Base-by-base conservation (phyloP, 2,888 invertebrate genomes). In the Deilephila elpenor region DNA sequence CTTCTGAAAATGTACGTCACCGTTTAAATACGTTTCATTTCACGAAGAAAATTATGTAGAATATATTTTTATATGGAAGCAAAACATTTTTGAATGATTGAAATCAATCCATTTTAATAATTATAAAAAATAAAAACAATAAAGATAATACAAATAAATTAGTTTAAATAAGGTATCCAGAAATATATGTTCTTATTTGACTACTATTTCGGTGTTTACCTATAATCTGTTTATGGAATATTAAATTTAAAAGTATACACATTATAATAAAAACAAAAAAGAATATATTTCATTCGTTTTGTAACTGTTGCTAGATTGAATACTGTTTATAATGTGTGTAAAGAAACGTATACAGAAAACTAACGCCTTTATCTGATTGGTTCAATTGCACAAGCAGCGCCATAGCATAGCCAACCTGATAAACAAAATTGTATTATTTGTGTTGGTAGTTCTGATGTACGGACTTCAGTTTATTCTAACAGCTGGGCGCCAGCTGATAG, bases 401-500 rank as follows among this genome's bases (percentile, higher is more conserved):
- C 77, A 78, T 79, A 83, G 76, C 76, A 71, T 75, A 79, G 75
- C 82, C 87, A 86, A 77, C 73, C 8, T 73, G 73, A 20, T 73
- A 71, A 73, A 62, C 75, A 78, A 80, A 78, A 76, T 82, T 83
- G 79, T 77, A 19, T 79, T 81, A 72, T 64, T 71, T 60, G 75
- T 79, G 89, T 92, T 93, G 92, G 89, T 78, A 74, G 5, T 3
- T 3, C 73, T 85, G 79, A 79, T 79, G 82, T 74, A 64, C 78
- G 89, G 86, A 89, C 67, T 92, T 94, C 93, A 90, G 76, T 74
- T 77, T 59, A 75, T 74, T 85, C 81, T 89, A 73, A 91, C 94
- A 94, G 94, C 94, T 94, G 94, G 90, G 87, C 88, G 89, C 91
- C 94, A 94, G 93, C 93, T 93, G 94, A 93, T 93, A 90, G 89